These are phyloP conservation scores for Drosophila niveifrons DNA, from an alignment of 2,888 invertebrate species.

Conservation along the genomic window DNA sequence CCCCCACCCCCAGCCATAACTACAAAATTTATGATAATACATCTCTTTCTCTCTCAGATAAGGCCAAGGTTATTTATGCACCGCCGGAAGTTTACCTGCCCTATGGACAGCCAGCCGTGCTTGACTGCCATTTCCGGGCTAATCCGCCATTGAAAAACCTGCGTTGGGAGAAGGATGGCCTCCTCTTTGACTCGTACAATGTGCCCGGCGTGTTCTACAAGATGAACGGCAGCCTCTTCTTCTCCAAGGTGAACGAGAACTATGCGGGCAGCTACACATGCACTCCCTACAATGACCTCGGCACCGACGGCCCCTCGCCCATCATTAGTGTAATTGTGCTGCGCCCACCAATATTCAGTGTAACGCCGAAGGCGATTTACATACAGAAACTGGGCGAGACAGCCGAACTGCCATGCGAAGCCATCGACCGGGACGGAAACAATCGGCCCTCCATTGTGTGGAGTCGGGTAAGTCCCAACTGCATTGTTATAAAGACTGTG, in stretches of 20 bases:
- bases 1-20: neutral
- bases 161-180: conserved; percentile 97
- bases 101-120: conserved; percentile 91
- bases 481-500: conserved; percentile 30
- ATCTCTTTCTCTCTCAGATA: conserved; percentile 88
- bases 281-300: conserved; percentile 95
- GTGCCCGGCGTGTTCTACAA: conserved; percentile 94
- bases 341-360: conserved; percentile 93
- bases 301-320: conserved; percentile 93
- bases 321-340: conserved; percentile 93
- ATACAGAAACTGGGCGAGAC: conserved; percentile 92
- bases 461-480: conserved; percentile 87
- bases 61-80: conserved; percentile 95
- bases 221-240: conserved; percentile 93
- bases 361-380: conserved; percentile 93
- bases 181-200: conserved; percentile 95
- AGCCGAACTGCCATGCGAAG: conserved; percentile 93
- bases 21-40: neutral
- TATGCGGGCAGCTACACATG: conserved; percentile 96
- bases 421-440: conserved; percentile 89
- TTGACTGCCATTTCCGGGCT: conserved; percentile 96
- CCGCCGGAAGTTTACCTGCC: conserved; percentile 94
- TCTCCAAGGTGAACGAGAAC: conserved; percentile 93
- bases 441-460: conserved; percentile 89
- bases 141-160: conserved; percentile 96